Evolutionary conservation across 2,888 invertebrate species (phyloP), one percentile per base, ranked within the genome.

Genomic region (Andrena chrysosceles): DNA sequence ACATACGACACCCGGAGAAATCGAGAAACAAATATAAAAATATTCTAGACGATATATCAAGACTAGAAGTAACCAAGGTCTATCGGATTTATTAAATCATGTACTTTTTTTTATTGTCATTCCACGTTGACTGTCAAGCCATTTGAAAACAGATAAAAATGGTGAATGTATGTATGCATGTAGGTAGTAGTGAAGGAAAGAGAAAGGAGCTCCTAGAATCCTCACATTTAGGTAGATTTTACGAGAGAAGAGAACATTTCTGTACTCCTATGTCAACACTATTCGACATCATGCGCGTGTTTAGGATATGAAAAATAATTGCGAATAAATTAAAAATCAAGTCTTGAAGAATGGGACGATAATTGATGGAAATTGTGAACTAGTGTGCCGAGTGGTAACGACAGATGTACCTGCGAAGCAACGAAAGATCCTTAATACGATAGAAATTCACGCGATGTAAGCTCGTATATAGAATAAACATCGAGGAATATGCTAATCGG

Each of bases 51-150:
- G 67, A 68, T 35, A 16, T 52, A 23, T 10, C 66, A 74, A 56
- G 54, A 68, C 81, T 71, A 81, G 68, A 67, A 71, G 60, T 63
- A 62, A 54, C 56, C 66, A 69, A 62, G 6, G 52, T 75, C 49
- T 67, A 56, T 56, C 10, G 54, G 10, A 26, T 56, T 67, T 23
- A 48, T 16, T 48, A 7, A n/a, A 56, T 56, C 56, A 67, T n/a
- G 29, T 42, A 42, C 42, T 42, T 16, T 42, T 33, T 42, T 4
- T 42, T 16, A 42, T 42, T 42, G 42, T 80, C 48, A 31, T 31
- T 67, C 67, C 74, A 73, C 52, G 23, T 62, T 64, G 52, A 8
- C 29, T 42, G 42, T 54, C 42, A 59, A 29, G 26, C 1, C 20
- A 20, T 54, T 35, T 35, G 60, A 54, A 56, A 72, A 67, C 29